Evolutionary conservation across 1,140 invertebrate species (phyloP).

Genomic region (Drosophila triauraria): DNA sequence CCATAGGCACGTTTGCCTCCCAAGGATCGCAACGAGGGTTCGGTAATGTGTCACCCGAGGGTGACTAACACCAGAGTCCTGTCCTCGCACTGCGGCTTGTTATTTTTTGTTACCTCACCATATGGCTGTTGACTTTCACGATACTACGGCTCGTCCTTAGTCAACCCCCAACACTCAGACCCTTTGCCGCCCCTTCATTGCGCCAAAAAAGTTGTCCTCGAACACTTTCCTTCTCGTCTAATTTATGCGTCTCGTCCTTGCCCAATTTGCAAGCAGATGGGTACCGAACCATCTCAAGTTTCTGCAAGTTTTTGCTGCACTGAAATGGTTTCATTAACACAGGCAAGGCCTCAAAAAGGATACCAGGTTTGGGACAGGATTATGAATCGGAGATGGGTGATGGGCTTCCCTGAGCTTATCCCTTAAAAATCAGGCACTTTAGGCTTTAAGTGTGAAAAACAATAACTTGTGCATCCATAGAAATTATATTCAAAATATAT

Average conservation of each 20-base stretch:
- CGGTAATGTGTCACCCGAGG: conserved; percentile 64
- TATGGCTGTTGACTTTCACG: conserved; percentile 78
- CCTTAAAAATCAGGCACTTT: background rate
- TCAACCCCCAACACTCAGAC: background rate
- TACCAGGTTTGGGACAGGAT: conserved; percentile 6
- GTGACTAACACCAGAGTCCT: conserved; percentile 45
- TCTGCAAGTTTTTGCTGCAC: conserved; percentile 50
- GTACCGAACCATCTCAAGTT: conserved; percentile 43
- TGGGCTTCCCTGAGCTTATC: background rate
- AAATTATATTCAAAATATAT: background rate
- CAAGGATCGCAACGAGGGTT: conserved; percentile 24
- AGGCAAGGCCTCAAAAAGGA: conserved; percentile 6
- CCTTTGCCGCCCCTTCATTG: conserved; percentile 10
- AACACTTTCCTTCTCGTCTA: conserved; percentile 56
- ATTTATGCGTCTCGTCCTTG: conserved; percentile 60
- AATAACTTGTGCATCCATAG: background rate
- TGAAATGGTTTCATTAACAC: conserved; percentile 70
- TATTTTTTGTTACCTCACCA: conserved; percentile 81
- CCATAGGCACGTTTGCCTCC: conserved; percentile 47
- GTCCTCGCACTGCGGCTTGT: conserved; percentile 53
- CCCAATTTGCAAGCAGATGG: conserved; percentile 48
- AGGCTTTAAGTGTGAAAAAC: background rate
- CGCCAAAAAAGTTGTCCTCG: conserved; percentile 39
- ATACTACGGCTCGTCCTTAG: conserved; percentile 33
- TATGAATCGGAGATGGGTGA: conserved; percentile 7